Base-by-base conservation (phyloP, 1,140 invertebrate genomes). In the Coptotermes formosanus region DNA sequence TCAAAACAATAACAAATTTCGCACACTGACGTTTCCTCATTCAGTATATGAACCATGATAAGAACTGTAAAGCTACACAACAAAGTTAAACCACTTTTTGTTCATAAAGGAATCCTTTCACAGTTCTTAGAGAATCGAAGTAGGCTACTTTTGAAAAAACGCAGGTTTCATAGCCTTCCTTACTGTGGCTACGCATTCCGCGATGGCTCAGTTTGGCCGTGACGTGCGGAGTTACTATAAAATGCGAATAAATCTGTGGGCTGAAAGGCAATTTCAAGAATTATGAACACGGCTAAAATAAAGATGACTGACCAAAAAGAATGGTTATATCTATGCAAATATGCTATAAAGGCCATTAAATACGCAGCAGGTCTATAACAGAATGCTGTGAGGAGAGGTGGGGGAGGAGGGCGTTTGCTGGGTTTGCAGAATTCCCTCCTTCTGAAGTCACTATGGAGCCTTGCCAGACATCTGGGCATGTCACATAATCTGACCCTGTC, bases 281-380 rank as follows among this genome's bases (percentile, higher is more conserved):
- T 30, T 30, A n/a, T 75, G 64, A 75, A 30, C 25, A 75, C n/a
- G 25, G 30, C 64, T 75, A n/a, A n/a, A 75, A 75, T 8, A 30
- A 30, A 9, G 64, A 75, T 11, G 64, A 21, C 25, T 19, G 16
- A 75, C 52, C 38, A 19, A 55, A 55, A 55, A 55, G 12, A 4
- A 75, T n/a, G 64, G 64, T n/a, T 30, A 75, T 75, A 75, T 75
- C 25, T 75, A 75, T 75, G 64, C 64, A 75, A 75, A 75, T 75
- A 30, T 9, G 25, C 7, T n/a, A n/a, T 75, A 75, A 30, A 75
- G 64, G n/a, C 4, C 64, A 75, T 75, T 75, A 75, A 75, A 75
- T 25, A 8, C 8, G n/a, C 14, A 30, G n/a, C 14, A 30, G 64
- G 64, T 30, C 7, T 75, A 55, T 16, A 55, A 48, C 48, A 55